Conservation (phyloP, 2,888 invertebrate species). For the Lasius fuliginosus region DNA sequence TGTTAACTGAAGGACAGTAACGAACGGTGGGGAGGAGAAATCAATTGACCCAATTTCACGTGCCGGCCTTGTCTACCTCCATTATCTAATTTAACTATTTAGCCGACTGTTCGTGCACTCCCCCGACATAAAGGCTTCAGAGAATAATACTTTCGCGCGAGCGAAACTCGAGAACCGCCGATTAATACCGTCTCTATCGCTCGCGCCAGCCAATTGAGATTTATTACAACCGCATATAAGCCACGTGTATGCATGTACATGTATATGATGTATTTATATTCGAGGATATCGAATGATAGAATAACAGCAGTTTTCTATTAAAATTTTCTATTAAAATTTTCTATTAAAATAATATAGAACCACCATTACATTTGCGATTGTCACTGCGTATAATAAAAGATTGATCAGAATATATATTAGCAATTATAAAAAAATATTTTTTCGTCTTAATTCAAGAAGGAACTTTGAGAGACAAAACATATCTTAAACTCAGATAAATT, state of each 20-base stretch:
- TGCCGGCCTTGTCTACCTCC: conserved; percentile 70
- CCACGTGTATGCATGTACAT: neutral
- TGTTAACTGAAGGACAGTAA: conserved; percentile 64
- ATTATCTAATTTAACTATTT: conserved; percentile 83
- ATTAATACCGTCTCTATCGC: conserved; percentile 60
- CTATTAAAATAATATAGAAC: neutral
- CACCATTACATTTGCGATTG: neutral
- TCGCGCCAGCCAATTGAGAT: conserved; percentile 28
- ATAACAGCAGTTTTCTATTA: neutral
- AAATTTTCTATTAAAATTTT: conserved; percentile 5
- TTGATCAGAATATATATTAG: neutral
- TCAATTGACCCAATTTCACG: conserved; percentile 82
- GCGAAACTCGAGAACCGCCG: conserved; percentile 59
- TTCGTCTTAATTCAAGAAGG: neutral
- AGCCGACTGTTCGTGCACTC: conserved; percentile 66
- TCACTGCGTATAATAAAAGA: neutral
- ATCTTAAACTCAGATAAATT: neutral
- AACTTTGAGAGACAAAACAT: neutral
- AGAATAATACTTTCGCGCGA: conserved; percentile 60
- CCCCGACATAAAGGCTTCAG: conserved; percentile 36
- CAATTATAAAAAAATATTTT: neutral
- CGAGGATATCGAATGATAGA: neutral
- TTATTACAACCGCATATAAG: conserved; percentile 2
- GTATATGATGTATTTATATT: neutral
- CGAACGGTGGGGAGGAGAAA: conserved; percentile 73